Conservation (phyloP, 2,888 invertebrate species). For the Margaritifera margaritifera region DNA sequence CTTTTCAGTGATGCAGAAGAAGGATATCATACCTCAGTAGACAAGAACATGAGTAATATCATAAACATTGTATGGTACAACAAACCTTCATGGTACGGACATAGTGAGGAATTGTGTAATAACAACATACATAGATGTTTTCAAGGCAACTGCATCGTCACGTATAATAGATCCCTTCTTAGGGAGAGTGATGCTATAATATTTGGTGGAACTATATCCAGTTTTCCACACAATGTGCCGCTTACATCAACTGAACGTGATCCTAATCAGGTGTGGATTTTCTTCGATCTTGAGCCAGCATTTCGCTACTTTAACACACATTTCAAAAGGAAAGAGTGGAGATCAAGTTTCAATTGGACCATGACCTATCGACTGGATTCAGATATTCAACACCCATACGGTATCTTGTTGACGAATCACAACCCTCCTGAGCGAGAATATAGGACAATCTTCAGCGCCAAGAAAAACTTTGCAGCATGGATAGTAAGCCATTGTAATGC, state of each 20-base stretch:
- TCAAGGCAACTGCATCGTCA: too few species aligned
- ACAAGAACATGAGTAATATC: too few species aligned
- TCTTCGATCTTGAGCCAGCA: conserved; percentile 1
- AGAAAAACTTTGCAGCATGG: conserved; percentile 37
- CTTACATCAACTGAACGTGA: neutral
- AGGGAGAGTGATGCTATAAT: too few species aligned
- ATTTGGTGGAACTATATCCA: too few species aligned
- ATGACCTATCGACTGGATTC: conserved; percentile 14
- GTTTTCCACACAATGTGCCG: neutral
- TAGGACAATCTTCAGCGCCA: conserved; percentile 12
- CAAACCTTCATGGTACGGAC: too few species aligned
- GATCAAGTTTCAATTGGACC: conserved; percentile 15
- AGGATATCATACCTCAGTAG: too few species aligned
- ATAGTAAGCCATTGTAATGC: conserved; percentile 47
- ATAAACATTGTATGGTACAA: too few species aligned
- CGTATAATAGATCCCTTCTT: too few species aligned
- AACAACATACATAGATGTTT: too few species aligned
- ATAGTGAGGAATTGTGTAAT: too few species aligned
- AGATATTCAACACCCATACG: conserved; percentile 12
- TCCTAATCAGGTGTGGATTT: conserved; percentile 6
- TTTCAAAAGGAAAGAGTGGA: neutral
- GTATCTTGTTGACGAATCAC: neutral
- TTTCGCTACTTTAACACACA: neutral
- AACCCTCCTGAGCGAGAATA: conserved; percentile 4
- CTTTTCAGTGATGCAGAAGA: too few species aligned